Conservation (phyloP, 2,888 invertebrate genomes). For the Cryptophagus acutangulus region DNA sequence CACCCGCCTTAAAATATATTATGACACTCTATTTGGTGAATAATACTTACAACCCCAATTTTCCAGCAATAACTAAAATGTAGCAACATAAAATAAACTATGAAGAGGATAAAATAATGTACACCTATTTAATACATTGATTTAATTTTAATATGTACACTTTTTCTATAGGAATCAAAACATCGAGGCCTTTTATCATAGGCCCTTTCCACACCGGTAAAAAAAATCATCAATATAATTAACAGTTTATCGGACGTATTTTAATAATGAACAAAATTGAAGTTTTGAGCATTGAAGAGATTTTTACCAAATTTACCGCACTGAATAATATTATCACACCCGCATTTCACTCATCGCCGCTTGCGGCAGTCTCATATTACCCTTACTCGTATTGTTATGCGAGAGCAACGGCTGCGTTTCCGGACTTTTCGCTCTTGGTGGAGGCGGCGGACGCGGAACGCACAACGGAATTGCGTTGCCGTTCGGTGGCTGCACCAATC, state of each 20-base stretch:
- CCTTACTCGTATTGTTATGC: slow-evolving; percentile 44
- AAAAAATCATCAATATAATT: slow-evolving; percentile 15
- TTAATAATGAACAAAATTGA: slow-evolving; percentile 22
- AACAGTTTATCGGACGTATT: slow-evolving; percentile 34
- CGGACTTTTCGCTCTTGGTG: slow-evolving; percentile 54
- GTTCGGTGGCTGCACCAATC: slow-evolving; percentile 56
- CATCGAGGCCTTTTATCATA: slow-evolving; percentile 29
- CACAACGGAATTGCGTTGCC: slow-evolving; percentile 55
- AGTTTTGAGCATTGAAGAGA: slow-evolving; percentile 28
- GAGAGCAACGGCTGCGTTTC: slow-evolving; percentile 54
- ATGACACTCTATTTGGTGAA: no score
- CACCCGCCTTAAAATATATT: no score
- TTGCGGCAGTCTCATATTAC: slow-evolving; percentile 64
- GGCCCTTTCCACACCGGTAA: no score
- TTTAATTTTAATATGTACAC: no score
- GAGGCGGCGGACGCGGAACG: slow-evolving; percentile 56
- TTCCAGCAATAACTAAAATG: no score
- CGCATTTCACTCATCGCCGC: slow-evolving; percentile 87
- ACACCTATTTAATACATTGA: no score
- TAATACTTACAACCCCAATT: no score
- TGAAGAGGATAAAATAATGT: no score
- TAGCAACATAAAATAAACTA: no score
- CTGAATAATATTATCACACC: slow-evolving; percentile 66
- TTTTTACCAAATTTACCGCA: slow-evolving; percentile 15
- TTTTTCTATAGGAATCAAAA: no score